Conservation (phyloP, 2,113 vertebrate genomes). For the Pyxicephalus adspersus region DNA sequence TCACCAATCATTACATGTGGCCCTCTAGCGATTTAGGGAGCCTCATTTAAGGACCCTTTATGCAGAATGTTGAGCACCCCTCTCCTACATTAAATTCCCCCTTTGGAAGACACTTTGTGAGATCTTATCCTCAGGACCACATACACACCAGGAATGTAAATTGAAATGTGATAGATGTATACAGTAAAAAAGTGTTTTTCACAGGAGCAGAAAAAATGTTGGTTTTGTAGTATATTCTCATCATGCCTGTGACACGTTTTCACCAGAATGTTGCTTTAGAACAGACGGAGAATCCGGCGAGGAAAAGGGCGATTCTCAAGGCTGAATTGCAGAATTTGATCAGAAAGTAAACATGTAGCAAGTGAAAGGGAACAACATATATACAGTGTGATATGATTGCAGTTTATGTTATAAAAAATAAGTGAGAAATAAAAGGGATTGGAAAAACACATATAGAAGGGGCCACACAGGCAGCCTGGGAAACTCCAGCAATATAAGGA, state of each 20-base stretch:
- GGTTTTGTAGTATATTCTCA: background rate
- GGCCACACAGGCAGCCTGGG: slow-evolving; percentile 11
- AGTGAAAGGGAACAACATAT: no score
- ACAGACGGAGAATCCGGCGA: background rate
- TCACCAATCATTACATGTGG: no score
- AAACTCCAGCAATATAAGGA: background rate
- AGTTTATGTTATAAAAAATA: slow-evolving; percentile 28
- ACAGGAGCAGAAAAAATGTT: background rate
- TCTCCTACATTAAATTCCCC: no score
- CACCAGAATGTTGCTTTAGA: background rate
- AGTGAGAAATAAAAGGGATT: background rate
- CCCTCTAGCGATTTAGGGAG: no score
- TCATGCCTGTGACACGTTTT: slow-evolving; percentile 15
- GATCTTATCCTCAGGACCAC: no score
- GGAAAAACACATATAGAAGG: background rate
- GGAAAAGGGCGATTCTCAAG: background rate
- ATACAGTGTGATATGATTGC: background rate
- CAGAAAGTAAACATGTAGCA: slow-evolving; percentile 22
- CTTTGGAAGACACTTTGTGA: background rate
- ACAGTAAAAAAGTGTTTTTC: background rate
- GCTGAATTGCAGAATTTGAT: slow-evolving; percentile 8
- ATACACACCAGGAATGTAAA: background rate
- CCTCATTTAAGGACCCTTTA: no score
- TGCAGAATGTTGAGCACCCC: no score
- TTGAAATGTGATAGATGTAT: background rate